Conservation (phyloP, 2,888 invertebrate genomes). For the Reticulitermes lucifugus region DNA sequence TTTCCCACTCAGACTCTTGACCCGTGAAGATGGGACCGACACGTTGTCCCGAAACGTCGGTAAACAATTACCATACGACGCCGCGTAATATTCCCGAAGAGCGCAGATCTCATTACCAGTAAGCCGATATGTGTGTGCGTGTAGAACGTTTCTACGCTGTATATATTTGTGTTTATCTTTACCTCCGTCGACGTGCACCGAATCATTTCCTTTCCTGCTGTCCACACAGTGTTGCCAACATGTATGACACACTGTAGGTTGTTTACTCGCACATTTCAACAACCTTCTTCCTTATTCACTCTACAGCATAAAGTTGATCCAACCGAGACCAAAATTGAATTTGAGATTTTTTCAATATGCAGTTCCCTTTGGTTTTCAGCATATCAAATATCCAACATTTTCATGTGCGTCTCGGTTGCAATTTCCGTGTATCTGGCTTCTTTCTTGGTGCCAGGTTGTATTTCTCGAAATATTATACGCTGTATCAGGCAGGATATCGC, state of each 20-base stretch:
- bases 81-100: too few species aligned
- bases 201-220: too few species aligned
- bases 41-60: too few species aligned
- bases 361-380: slow-evolving; percentile 34
- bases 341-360: slow-evolving; percentile 36
- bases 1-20: too few species aligned
- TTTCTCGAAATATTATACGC: slow-evolving; percentile 12
- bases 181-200: too few species aligned
- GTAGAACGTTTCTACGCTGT: too few species aligned
- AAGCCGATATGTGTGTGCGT: too few species aligned
- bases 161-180: too few species aligned
- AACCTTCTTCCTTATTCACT: background rate
- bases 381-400: slow-evolving; percentile 30
- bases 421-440: slow-evolving; percentile 31
- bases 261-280: background rate
- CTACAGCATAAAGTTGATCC: slow-evolving; percentile 19
- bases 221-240: too few species aligned
- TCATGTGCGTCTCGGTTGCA: slow-evolving; percentile 21
- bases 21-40: too few species aligned
- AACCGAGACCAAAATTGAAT: slow-evolving; percentile 36
- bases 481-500: background rate
- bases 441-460: background rate
- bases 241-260: background rate
- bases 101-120: too few species aligned
- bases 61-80: too few species aligned